Evolutionary conservation across 2,888 invertebrate species (phyloP).

Genomic region (Tipula unca): DNA sequence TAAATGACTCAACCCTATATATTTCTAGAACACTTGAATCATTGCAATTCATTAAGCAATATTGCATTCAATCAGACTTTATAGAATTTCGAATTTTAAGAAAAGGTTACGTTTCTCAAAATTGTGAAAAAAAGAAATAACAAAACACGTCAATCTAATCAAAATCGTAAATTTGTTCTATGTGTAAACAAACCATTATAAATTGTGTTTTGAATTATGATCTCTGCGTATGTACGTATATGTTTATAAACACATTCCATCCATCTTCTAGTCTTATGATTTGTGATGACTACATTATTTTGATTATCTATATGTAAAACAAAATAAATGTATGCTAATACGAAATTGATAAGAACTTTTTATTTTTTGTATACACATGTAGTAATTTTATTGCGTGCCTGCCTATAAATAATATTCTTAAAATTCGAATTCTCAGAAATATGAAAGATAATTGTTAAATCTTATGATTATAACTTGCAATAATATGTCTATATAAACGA

Average conservation of each 20-base stretch:
- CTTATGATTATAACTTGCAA: not conserved
- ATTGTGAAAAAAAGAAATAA: too few species aligned
- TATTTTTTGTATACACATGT: not conserved
- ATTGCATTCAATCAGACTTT: too few species aligned
- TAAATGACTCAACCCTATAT: too few species aligned
- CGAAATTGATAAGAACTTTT: not conserved
- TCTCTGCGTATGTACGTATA: not conserved
- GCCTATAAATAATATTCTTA: not conserved
- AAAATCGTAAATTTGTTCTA: too few species aligned
- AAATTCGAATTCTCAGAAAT: not conserved
- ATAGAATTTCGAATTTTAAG: too few species aligned
- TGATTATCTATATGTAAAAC: not conserved
- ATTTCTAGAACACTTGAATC: too few species aligned
- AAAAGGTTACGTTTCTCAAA: too few species aligned
- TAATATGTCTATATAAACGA: not conserved
- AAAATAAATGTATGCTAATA: not conserved
- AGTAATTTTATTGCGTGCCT: not conserved
- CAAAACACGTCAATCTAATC: too few species aligned
- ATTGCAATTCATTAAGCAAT: too few species aligned
- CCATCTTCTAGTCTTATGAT: not conserved
- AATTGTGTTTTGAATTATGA: too few species aligned
- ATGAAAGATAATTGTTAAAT: not conserved
- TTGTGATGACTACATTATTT: not conserved
- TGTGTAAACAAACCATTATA: too few species aligned
- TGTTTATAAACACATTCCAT: not conserved